Base-by-base conservation (phyloP, 2,888 invertebrate species). In the Ferrisia virgata region DNA sequence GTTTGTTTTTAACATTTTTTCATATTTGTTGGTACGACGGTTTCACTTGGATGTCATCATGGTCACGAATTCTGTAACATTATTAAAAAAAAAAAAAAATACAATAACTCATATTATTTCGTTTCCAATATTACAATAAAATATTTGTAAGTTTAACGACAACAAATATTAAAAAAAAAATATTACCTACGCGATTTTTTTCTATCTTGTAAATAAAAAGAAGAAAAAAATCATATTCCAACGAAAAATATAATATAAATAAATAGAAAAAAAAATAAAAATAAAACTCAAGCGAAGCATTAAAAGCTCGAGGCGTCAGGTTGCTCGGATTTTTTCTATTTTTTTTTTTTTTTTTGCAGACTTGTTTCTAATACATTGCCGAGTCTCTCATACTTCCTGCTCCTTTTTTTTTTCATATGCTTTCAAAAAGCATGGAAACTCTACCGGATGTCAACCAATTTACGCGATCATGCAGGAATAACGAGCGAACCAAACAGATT, bases 31-130 rank as follows among this genome's bases (percentile, higher is more conserved):
- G 84, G 84, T 84, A 84, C 84, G 64, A 79, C 43, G 79, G 64
- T 87, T 90, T 96, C 96, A 96, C 95, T 96, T 96, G 93, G 96
- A 96, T 93, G 96, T 96, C 96, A 96, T 96, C 96, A 96, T 96
- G 93, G 96, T 96, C 93, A 96, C 96, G 93, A 96, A 96, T 93
- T 96, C 96, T 96, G 93, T 43, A 94, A 93, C 89, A 90, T 89
- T 89, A 88, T 88, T 87, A 86, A 87, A 87, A 87, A 36, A 85
- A 25, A 85, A 76, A 25, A 82, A 2, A 39, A 40, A 22, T 58
- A 25, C 36, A 81, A 76, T 47, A 33, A 79, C 5, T 39, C 25
- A 72, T 40, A 40, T 40, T 58, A 78, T 13, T 40, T 28, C 40
- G 22, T 64, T 31, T 33, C 15, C 1, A 31, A 33, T 25, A 4